phyloP scores from a whole-genome alignment of 2,113 vertebrate species.

The Peucedramus taeniatus region DNA sequence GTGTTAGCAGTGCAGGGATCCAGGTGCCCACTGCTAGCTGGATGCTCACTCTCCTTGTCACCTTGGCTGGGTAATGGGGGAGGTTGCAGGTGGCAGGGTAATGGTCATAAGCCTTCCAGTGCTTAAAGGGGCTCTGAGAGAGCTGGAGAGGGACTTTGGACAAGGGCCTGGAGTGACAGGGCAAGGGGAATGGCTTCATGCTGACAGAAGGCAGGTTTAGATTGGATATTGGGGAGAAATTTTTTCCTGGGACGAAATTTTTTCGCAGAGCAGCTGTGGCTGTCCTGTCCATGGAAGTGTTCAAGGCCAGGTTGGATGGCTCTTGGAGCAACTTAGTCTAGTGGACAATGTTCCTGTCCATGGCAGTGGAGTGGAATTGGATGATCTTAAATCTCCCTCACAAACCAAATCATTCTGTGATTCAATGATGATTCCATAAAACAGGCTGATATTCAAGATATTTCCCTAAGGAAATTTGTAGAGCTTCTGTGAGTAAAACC shows the following conservation, averaged over 20 bases:
- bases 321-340: neutral
- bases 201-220: neutral
- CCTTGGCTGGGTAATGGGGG: neutral
- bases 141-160: neutral
- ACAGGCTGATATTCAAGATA: neutral
- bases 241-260: neutral
- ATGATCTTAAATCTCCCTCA: neutral
- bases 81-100: conserved; percentile 22
- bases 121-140: neutral
- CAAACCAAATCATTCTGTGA: neutral
- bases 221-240: neutral
- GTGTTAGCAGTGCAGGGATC: neutral
- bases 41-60: neutral
- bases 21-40: neutral
- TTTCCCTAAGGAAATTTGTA: neutral
- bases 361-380: neutral
- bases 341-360: neutral
- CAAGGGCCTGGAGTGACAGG: neutral
- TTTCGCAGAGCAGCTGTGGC: neutral
- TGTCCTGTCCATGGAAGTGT: neutral
- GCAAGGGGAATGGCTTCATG: neutral
- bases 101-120: neutral
- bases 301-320: neutral
- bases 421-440: neutral
- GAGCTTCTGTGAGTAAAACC: neutral